Conservation (phyloP, 2,888 invertebrate genomes). For the Sarcophaga rosellei region DNA sequence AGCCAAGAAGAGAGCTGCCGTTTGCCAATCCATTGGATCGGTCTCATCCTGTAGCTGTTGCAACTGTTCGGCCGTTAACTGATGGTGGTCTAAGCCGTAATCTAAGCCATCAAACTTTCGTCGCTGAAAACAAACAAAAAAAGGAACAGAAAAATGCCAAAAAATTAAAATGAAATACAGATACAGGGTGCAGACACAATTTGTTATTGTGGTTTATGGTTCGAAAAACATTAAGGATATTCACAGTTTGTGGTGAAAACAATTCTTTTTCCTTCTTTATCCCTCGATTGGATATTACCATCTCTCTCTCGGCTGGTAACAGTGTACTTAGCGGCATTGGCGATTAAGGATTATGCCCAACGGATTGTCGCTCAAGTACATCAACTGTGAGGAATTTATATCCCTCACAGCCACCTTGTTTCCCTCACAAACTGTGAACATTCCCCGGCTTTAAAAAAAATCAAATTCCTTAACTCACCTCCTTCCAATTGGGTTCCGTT, state of each 20-base stretch:
- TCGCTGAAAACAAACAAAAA: slow-evolving; percentile 72
- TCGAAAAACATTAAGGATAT: not conserved
- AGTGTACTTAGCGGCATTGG: no score
- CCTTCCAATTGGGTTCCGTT: slow-evolving; percentile 81
- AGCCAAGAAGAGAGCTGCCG: slow-evolving; percentile 87
- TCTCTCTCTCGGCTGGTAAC: no score
- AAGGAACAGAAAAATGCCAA: slow-evolving; percentile 39
- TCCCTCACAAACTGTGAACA: no score
- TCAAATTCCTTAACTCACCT: slow-evolving; percentile 73
- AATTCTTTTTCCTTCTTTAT: not conserved
- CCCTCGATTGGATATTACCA: no score
- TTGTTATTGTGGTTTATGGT: not conserved
- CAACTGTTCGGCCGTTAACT: slow-evolving; percentile 77
- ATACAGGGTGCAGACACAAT: not conserved
- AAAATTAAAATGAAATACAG: not conserved
- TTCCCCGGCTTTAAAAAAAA: no score
- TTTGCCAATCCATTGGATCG: slow-evolving; percentile 86
- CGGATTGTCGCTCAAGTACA: no score
- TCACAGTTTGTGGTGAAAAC: not conserved
- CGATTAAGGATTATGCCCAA: no score
- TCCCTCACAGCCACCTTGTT: no score
- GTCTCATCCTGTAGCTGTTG: slow-evolving; percentile 79
- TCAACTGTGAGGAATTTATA: no score
- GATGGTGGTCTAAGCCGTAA: slow-evolving; percentile 74
- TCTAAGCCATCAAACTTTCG: slow-evolving; percentile 76